These are phyloP conservation scores for Rhynchonycteris naso DNA, from an alignment of 2,797 vertebrate species.

Conservation along the genomic window DNA sequence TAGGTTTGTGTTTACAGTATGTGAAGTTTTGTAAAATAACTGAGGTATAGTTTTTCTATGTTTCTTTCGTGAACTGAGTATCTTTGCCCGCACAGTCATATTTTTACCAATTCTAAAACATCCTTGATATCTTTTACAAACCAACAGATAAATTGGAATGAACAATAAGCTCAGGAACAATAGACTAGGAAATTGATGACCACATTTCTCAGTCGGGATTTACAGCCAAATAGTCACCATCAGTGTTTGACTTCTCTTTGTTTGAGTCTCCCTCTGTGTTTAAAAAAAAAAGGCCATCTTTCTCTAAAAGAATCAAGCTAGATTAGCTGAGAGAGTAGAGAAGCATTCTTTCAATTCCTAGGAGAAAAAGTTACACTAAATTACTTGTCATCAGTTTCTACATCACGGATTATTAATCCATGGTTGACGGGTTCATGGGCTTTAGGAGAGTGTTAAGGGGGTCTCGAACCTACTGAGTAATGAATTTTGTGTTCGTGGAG, in stretches of 20 bases:
- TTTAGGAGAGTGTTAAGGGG: background rate
- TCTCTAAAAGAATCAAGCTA: background rate
- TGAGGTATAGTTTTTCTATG: background rate
- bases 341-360: background rate
- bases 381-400: slow-evolving; percentile 26
- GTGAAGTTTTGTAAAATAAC: background rate
- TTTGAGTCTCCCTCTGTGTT: background rate
- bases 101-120: background rate
- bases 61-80: background rate
- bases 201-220: slow-evolving; percentile 10
- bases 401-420: slow-evolving; percentile 26
- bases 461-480: background rate
- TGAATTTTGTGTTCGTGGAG: background rate
- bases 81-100: background rate
- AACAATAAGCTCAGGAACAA: background rate
- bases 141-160: background rate
- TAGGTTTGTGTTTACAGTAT: background rate
- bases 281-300: background rate
- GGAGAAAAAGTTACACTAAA: slow-evolving; percentile 20
- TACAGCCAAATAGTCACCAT: background rate
- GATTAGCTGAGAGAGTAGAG: slow-evolving; percentile 8
- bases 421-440: background rate
- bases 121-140: background rate
- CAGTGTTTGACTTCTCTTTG: background rate
- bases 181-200: background rate